Conservation (phyloP, 2,888 invertebrate species). For the Dryococelus australis region DNA sequence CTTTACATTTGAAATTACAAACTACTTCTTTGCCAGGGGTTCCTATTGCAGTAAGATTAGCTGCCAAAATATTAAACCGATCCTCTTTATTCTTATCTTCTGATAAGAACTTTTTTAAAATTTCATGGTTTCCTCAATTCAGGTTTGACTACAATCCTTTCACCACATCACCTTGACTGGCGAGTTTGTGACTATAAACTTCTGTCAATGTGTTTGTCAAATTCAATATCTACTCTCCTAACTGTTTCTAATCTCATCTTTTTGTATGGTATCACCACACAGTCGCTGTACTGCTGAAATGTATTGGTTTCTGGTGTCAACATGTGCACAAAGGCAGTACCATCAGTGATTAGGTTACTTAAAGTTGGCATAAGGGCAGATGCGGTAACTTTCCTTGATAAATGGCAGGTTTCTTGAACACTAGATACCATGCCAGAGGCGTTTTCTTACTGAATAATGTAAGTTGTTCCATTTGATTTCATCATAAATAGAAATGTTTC, state of each 20-base stretch:
- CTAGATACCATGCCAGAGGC: too few species aligned
- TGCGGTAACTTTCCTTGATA: not conserved
- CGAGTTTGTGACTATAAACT: too few species aligned
- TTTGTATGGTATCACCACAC: constrained; percentile 25
- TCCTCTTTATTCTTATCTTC: too few species aligned
- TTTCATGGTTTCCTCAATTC: too few species aligned
- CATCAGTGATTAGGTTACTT: not conserved
- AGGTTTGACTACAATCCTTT: too few species aligned
- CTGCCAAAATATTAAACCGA: too few species aligned
- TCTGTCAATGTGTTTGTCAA: not conserved
- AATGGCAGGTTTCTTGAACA: constrained; percentile 22
- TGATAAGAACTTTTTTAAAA: too few species aligned
- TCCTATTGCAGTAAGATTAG: too few species aligned
- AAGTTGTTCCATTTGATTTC: not conserved
- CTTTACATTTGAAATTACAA: too few species aligned
- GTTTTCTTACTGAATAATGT: not conserved
- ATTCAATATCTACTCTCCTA: not conserved
- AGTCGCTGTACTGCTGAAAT: constrained; percentile 19
- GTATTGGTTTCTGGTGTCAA: not conserved
- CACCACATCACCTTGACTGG: too few species aligned
- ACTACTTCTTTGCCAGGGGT: too few species aligned
- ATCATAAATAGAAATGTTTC: not conserved
- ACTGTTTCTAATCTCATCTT: too few species aligned
- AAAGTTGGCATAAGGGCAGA: not conserved
- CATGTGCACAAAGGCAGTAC: constrained; percentile 1